These are phyloP conservation scores for Kryptolebias marmoratus DNA, from an alignment of 2,113 vertebrate genomes.

Conservation along the genomic window DNA sequence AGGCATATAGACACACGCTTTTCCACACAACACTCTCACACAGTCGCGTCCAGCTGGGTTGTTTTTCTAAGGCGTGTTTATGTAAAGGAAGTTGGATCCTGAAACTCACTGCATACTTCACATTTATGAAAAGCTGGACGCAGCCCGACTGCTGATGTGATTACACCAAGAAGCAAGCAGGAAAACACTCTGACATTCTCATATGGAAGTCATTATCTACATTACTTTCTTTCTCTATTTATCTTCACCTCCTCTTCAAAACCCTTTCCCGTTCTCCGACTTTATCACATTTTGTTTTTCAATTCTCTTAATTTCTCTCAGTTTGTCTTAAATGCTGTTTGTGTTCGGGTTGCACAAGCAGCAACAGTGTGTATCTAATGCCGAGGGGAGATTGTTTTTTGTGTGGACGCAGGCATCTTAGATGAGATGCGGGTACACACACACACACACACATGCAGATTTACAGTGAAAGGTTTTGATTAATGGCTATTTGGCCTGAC, in stretches of 20 bases:
- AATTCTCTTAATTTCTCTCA: conserved; percentile 24
- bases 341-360: conserved; percentile 41
- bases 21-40: conserved; percentile 16
- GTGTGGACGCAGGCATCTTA: conserved; percentile 26
- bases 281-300: conserved; percentile 7
- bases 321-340: conserved; percentile 49
- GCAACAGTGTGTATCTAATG: conserved; percentile 20
- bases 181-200: conserved; percentile 67
- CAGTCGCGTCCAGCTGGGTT: conserved; percentile 48
- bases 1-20: conserved; percentile 14
- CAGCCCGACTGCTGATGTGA: conserved; percentile 69
- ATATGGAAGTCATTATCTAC: conserved; percentile 73
- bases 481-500: conserved; percentile 53
- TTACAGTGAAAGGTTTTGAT: conserved; percentile 52
- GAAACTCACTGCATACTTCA: conserved; percentile 69
- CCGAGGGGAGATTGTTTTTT: conserved; percentile 28
- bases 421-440: conserved; percentile 16
- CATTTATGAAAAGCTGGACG: conserved; percentile 73
- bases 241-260: conserved; percentile 56
- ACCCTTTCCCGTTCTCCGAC: conserved; percentile 37
- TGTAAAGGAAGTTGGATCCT: conserved; percentile 73
- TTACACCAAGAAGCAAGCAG: conserved; percentile 67
- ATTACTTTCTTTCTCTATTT: conserved; percentile 60
- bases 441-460: conserved; percentile 20
- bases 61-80: conserved; percentile 77